Evolutionary conservation across 2,888 invertebrate species (phyloP).

Genomic region (Lycaena phlaeas): DNA sequence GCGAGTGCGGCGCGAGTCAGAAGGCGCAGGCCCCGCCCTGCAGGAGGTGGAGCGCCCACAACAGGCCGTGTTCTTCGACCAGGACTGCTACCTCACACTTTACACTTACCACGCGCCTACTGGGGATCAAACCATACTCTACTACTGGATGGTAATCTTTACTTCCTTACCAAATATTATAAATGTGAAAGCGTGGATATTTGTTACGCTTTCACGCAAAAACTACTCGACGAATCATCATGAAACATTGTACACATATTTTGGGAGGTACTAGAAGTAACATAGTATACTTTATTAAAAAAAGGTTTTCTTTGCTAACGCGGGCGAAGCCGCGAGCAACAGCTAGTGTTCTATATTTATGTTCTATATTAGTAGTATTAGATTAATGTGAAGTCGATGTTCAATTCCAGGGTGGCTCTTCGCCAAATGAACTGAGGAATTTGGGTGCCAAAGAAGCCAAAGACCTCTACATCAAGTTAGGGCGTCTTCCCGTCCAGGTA

Average conservation of each 20-base stretch:
- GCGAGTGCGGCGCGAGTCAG: constrained; percentile 73
- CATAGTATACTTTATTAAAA: no score
- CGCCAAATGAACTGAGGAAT: constrained; percentile 82
- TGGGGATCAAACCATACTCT: constrained; percentile 77
- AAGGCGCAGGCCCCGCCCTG: constrained; percentile 38
- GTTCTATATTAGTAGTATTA: background rate
- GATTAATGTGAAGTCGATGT: background rate
- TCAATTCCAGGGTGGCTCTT: constrained; percentile 79
- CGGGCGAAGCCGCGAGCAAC: no score
- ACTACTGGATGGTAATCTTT: constrained; percentile 82
- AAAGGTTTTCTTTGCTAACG: no score
- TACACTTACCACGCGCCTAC: constrained; percentile 82
- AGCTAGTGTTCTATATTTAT: no score
- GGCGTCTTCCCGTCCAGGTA: constrained; percentile 67
- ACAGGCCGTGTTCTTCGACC: constrained; percentile 82
- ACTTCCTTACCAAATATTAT: background rate
- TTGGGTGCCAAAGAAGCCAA: constrained; percentile 77
- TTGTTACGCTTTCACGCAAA: no score
- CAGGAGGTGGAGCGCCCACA: constrained; percentile 77
- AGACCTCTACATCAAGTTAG: constrained; percentile 62
- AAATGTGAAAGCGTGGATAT: no score
- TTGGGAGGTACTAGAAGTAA: no score
- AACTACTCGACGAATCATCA: no score
- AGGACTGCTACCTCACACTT: constrained; percentile 87
- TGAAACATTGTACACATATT: no score